A percentile compares a stretch with the other conserved stretches of the same genome.
Conservation (phyloP, 2,797 vertebrate species). For the Pelochelys cantorii region DNA sequence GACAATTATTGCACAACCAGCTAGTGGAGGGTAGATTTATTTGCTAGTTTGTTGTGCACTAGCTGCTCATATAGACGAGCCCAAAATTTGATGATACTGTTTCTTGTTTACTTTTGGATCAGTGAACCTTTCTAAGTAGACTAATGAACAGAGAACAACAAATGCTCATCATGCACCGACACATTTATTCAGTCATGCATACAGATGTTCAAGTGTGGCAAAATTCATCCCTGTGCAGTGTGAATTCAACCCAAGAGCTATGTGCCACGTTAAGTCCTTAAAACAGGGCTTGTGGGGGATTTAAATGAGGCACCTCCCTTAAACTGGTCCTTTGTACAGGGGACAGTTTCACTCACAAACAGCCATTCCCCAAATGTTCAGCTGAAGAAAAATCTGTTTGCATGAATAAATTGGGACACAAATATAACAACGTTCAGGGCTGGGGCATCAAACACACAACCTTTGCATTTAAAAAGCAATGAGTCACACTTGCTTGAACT, state of each 20-base stretch:
- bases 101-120: not conserved
- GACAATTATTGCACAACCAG: not conserved
- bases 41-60: not conserved
- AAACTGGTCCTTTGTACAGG: not conserved
- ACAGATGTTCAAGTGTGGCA: not conserved
- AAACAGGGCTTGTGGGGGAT: not conserved
- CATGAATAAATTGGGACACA: not conserved
- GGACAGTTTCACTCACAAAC: not conserved
- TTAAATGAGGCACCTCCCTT: not conserved
- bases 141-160: not conserved
- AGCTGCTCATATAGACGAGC: not conserved
- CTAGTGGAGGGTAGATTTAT: not conserved
- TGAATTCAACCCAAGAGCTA: not conserved
- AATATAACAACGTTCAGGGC: not conserved
- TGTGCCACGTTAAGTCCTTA: rapidly evolving
- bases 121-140: rapidly evolving
- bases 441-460: not conserved
- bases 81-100: not conserved
- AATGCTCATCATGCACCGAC: not conserved
- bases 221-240: not conserved
- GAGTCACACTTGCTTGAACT: not conserved
- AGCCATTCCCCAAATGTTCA: not conserved
- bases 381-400: not conserved
- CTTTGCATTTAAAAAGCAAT: not conserved
- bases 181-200: rapidly evolving